Evolutionary conservation across 2,113 vertebrate species (phyloP).

Genomic region (Ia io): DNA sequence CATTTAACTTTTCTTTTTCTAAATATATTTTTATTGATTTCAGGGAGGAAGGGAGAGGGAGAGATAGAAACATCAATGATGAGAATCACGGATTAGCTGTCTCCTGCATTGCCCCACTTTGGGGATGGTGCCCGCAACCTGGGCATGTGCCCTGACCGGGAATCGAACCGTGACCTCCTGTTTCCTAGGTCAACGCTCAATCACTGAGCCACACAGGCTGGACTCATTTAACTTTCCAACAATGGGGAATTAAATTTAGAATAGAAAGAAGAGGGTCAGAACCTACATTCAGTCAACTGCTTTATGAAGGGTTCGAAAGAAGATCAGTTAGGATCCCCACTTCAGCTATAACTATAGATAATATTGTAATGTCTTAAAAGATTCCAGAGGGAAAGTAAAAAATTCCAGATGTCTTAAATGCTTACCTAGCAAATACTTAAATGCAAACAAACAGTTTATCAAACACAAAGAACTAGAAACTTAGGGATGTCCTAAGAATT

Average conservation of each 20-base stretch:
- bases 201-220: too few relatives aligned
- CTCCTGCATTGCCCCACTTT: too few relatives aligned
- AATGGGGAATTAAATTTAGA: not conserved
- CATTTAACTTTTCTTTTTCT: not conserved
- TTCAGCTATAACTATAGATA: not conserved
- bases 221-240: constrained; percentile 7
- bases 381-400: not conserved
- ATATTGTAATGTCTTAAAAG: not conserved
- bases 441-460: constrained; percentile 18
- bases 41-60: too few relatives aligned
- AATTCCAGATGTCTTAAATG: constrained; percentile 37
- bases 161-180: too few relatives aligned
- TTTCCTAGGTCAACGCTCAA: too few relatives aligned
- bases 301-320: not conserved
- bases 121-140: too few relatives aligned
- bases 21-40: too few relatives aligned
- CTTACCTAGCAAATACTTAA: constrained; percentile 43
- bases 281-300: not conserved
- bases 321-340: not conserved
- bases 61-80: too few relatives aligned
- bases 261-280: not conserved
- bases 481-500: not conserved
- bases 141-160: too few relatives aligned
- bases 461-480: constrained; percentile 47
- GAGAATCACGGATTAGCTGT: too few relatives aligned